Conservation (phyloP, 1,140 invertebrate species). For the Atta colombica region DNA sequence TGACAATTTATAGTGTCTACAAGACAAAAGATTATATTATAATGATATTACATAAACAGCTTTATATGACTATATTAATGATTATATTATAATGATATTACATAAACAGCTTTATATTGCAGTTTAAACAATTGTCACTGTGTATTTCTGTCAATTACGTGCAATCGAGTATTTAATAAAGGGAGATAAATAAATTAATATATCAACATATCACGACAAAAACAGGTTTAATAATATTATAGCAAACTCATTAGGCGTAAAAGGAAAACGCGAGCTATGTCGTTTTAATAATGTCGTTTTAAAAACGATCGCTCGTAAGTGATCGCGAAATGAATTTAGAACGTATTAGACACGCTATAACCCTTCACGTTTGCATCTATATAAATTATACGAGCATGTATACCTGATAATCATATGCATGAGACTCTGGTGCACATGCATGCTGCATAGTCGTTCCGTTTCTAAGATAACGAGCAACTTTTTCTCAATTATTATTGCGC, state of each 20-base stretch:
- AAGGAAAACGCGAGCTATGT: constrained; percentile 18
- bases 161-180: constrained; percentile 21
- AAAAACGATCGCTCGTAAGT: constrained; percentile 17
- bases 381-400: constrained; percentile 6
- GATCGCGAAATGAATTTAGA: constrained; percentile 54
- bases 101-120: neutral
- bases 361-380: neutral
- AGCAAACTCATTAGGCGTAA: constrained; percentile 17
- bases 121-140: too few relatives aligned
- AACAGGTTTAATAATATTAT: constrained; percentile 9
- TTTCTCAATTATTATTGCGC: constrained; percentile 42
- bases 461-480: constrained; percentile 39
- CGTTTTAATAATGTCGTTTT: constrained; percentile 5
- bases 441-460: constrained; percentile 20
- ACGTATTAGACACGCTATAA: constrained; percentile 32
- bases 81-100: neutral
- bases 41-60: neutral
- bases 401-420: constrained; percentile 9
- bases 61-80: too few relatives aligned
- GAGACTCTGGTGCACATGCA: constrained; percentile 6
- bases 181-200: neutral
- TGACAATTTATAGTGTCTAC: neutral
- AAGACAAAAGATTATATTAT: neutral
- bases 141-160: too few relatives aligned
- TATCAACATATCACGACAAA: neutral